Percentiles rank a stretch among this genome's conserved stretches.
phyloP scores from a whole-genome alignment of 2,797 vertebrate species.

The Sebastolobus alascanus region DNA sequence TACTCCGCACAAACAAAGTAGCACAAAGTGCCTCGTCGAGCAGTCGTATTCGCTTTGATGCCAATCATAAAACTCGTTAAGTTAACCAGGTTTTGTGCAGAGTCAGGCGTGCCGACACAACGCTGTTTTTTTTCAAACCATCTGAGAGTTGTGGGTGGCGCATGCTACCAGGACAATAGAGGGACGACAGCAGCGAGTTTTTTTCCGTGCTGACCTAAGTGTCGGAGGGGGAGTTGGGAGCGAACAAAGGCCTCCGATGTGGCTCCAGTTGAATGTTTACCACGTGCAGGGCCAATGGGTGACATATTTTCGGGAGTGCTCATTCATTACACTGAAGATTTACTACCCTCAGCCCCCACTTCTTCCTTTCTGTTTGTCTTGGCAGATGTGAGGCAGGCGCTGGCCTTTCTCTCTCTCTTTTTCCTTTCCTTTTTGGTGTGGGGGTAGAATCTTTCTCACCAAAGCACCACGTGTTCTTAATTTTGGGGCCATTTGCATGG shows the following conservation, averaged over 20 bases:
- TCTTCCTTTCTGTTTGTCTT: slow-evolving; percentile 81
- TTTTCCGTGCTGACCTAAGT: slow-evolving; percentile 1
- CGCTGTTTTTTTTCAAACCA: slow-evolving; percentile 20
- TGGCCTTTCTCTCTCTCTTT: slow-evolving; percentile 62
- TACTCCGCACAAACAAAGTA: not conserved
- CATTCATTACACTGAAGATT: slow-evolving; percentile 84
- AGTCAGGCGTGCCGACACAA: slow-evolving; percentile 25
- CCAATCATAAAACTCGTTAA: slow-evolving; percentile 15
- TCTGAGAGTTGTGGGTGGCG: slow-evolving; percentile 20
- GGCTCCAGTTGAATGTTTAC: slow-evolving; percentile 72
- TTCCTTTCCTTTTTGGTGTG: slow-evolving; percentile 55
- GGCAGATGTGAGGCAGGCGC: slow-evolving; percentile 87
- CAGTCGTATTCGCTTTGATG: not conserved
- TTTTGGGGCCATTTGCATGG: slow-evolving; percentile 79
- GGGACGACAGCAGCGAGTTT: slow-evolving; percentile 40
- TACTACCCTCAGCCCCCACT: slow-evolving; percentile 73
- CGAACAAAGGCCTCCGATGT: slow-evolving; percentile 72
- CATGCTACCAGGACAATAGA: slow-evolving; percentile 62
- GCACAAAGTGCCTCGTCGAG: not conserved
- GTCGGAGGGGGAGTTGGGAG: slow-evolving; percentile 12
- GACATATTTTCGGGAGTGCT: slow-evolving; percentile 82
- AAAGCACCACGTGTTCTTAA: slow-evolving; percentile 77
- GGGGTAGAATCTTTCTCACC: slow-evolving; percentile 57
- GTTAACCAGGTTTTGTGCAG: slow-evolving; percentile 32
- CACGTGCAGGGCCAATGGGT: slow-evolving; percentile 78